Evolutionary conservation across 1,140 invertebrate genomes (phyloP).

Genomic region (Hesperophylax magnus): DNA sequence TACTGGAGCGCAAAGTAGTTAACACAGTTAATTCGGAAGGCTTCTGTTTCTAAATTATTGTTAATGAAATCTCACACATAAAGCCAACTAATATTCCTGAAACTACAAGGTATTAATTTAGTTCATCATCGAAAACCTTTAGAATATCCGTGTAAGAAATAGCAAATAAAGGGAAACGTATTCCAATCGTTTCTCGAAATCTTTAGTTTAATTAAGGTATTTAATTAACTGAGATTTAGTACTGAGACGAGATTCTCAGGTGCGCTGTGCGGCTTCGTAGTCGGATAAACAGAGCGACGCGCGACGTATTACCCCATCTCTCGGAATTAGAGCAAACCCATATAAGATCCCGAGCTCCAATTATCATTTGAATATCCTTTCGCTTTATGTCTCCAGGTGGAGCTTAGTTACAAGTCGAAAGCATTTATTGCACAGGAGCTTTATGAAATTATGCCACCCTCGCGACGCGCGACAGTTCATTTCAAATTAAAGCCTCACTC

Average conservation of each 20-base stretch:
- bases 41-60: no score
- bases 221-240: conserved; percentile 58
- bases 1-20: no score
- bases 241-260: conserved; percentile 52
- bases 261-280: not conserved
- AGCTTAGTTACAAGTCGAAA: conserved; percentile 53
- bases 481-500: not conserved
- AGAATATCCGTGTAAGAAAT: not conserved
- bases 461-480: not conserved
- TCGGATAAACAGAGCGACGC: conserved; percentile 56
- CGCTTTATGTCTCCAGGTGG: conserved; percentile 34
- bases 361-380: conserved; percentile 55
- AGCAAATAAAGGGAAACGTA: conserved; percentile 40
- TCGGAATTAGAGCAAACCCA: conserved; percentile 46
- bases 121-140: not conserved
- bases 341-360: conserved; percentile 43
- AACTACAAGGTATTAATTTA: conserved; percentile 3
- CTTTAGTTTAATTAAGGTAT: conserved; percentile 57
- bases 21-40: no score
- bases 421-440: conserved; percentile 53
- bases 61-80: not conserved
- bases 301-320: conserved; percentile 49
- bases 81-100: not conserved
- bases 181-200: conserved; percentile 52
- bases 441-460: conserved; percentile 23